Percentiles rank a stretch among this genome's conserved stretches.
phyloP scores from a whole-genome alignment of 1,140 invertebrate genomes.

The Bombus picipes region DNA sequence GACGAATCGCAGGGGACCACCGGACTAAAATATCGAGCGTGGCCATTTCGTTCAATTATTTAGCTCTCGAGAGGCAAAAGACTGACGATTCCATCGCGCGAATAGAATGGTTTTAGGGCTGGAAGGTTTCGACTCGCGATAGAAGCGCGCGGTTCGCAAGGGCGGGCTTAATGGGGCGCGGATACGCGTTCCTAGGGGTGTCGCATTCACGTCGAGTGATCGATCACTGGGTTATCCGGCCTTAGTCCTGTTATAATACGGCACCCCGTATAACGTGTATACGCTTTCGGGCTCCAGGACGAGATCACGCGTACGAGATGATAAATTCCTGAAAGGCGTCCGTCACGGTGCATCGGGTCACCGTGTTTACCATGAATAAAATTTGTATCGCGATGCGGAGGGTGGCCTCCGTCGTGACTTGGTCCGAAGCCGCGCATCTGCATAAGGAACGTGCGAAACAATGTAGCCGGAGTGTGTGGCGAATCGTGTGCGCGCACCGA shows the following conservation, averaged over 20 bases:
- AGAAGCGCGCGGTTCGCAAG: slow-evolving; percentile 72
- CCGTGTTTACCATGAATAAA: slow-evolving; percentile 51
- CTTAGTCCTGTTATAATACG: slow-evolving; percentile 77
- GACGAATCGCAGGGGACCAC: too few relatives aligned
- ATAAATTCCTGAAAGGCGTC: slow-evolving; percentile 55
- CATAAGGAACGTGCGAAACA: slow-evolving; percentile 26
- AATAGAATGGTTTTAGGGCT: slow-evolving; percentile 40
- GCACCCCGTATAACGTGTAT: slow-evolving; percentile 62
- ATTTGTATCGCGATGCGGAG: slow-evolving; percentile 34
- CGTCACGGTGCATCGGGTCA: slow-evolving; percentile 33
- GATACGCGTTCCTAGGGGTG: slow-evolving; percentile 79
- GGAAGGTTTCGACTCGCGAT: slow-evolving; percentile 53
- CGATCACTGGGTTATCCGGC: slow-evolving; percentile 79
- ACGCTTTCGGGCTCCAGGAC: slow-evolving; percentile 1
- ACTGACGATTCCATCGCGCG: slow-evolving; percentile 9
- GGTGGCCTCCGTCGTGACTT: not conserved
- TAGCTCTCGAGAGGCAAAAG: slow-evolving; percentile 4
- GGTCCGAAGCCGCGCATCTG: not conserved
- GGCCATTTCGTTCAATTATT: slow-evolving; percentile 46
- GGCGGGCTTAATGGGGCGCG: slow-evolving; percentile 80
- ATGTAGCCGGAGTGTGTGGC: not conserved
- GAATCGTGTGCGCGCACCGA: not conserved
- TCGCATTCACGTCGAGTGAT: slow-evolving; percentile 79
- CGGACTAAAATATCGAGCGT: not conserved
- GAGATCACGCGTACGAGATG: slow-evolving; percentile 44